Base-by-base conservation (phyloP, 2,113 vertebrate genomes). In the Fulica atra region DNA sequence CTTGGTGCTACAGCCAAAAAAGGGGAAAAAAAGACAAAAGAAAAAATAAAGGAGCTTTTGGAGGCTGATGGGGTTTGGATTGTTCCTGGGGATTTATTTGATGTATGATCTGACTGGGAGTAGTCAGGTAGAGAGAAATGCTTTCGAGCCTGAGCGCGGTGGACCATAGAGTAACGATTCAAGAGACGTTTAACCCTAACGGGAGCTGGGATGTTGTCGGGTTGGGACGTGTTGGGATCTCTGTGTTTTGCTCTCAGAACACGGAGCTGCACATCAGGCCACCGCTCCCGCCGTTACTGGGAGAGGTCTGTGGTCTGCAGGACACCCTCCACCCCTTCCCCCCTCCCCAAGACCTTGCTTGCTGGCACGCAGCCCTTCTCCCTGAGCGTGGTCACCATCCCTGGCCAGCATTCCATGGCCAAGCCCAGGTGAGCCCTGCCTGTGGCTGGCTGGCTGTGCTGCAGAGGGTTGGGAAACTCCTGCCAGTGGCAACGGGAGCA, bases 41-140 rank as follows among this genome's bases (percentile, higher is more conserved):
- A 25, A 26, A 61, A 53, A 28, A 51, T 25, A 26, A 53, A 24
- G 20, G 59, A 33, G 56, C 25, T 35, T 92, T 51, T 71, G 77
- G 77, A 92, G 33, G 54, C 10, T 66, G 86, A 69, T 46, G 72
- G 46, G 53, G 48, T 92, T 90, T 50, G 50, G 33, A 31, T 60
- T 92, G 71, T 93, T 38, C 95, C 78, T 61, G 35, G 71, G 54
- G 79, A 77, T 93, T 89, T 79, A 7, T 85, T 36, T 97, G 94
- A 78, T 83, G 71, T 56, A 33, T 60, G 77, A 85, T 91, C 71
- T 94, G 91, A 33, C 69, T 28, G 36, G 51, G 77, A 78, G 33
- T 38, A 68, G 76, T 73, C 92, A 77, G 82, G 84, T 40, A 72
- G 85, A 63, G 60, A 86, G 78, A 73, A 82, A 44, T 6, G 2